A percentile compares a stretch with the other conserved stretches of the same genome.
phyloP scores from a whole-genome alignment of 2,888 invertebrate species.

The Amblyteles armatorius region DNA sequence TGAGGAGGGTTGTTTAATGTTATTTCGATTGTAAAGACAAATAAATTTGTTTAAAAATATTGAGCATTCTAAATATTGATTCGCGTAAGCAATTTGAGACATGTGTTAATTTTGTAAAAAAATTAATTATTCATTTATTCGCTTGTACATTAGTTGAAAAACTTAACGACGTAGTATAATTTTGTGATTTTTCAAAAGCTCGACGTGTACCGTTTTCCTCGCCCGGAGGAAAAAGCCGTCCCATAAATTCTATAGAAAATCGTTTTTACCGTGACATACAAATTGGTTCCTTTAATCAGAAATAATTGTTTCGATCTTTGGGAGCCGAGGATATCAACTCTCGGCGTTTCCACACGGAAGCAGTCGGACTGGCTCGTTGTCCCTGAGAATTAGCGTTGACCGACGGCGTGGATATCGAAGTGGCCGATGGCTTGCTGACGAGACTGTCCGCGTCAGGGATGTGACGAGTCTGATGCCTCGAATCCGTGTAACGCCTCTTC shows the following conservation, averaged over 20 bases:
- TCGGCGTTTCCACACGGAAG: slow-evolving; percentile 91
- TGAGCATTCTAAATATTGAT: neutral
- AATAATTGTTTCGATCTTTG: slow-evolving; percentile 81
- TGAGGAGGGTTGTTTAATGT: slow-evolving; percentile 5
- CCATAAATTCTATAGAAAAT: slow-evolving; percentile 18
- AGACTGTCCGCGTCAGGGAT: slow-evolving; percentile 86
- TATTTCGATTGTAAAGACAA: slow-evolving; percentile 45
- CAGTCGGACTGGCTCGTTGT: slow-evolving; percentile 73
- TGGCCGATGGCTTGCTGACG: slow-evolving; percentile 75
- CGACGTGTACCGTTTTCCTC: slow-evolving; percentile 58
- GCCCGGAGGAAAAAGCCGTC: slow-evolving; percentile 67
- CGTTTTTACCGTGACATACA: neutral
- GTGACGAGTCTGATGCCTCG: slow-evolving; percentile 87
- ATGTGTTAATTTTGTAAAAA: slow-evolving; percentile 72
- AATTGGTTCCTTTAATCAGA: slow-evolving; percentile 67
- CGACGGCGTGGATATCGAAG: slow-evolving; percentile 72
- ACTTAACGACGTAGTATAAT: slow-evolving; percentile 76
- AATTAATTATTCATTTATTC: slow-evolving; percentile 81
- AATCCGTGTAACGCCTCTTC: slow-evolving; percentile 87
- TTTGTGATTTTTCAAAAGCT: slow-evolving; percentile 45
- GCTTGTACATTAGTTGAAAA: slow-evolving; percentile 79
- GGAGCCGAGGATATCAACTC: slow-evolving; percentile 93
- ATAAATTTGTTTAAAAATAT: slow-evolving; percentile 54
- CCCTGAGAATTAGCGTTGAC: slow-evolving; percentile 63
- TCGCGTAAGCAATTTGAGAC: neutral